Percentiles rank a stretch among this genome's conserved stretches.
Evolutionary conservation across 2,797 vertebrate genomes (phyloP).

Genomic region (Botia kubotai): DNA sequence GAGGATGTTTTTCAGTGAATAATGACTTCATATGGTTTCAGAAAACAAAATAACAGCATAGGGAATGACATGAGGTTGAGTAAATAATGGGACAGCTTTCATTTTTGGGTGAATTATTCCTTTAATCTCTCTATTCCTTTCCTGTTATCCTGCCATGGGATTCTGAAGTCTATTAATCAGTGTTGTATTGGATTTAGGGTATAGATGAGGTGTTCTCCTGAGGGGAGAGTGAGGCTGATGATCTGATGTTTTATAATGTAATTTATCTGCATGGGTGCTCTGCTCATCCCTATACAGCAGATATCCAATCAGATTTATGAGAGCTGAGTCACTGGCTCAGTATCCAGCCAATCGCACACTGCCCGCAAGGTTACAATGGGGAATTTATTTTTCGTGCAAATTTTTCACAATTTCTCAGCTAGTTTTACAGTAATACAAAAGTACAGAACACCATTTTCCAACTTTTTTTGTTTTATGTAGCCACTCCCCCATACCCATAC

Average conservation of each 20-base stretch:
- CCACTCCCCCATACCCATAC: no score
- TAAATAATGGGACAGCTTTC: neutral
- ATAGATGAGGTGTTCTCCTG: slow-evolving; percentile 12
- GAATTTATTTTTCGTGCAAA: neutral
- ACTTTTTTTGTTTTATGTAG: neutral
- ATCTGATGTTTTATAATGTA: slow-evolving; percentile 45
- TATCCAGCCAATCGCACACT: slow-evolving; percentile 9
- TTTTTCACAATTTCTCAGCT: neutral
- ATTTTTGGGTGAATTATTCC: neutral
- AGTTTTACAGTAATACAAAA: slow-evolving; percentile 6
- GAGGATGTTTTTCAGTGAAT: no score
- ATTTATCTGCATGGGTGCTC: slow-evolving; percentile 25
- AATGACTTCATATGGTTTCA: no score
- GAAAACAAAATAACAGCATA: no score
- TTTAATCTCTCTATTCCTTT: slow-evolving; percentile 8
- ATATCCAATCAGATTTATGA: slow-evolving; percentile 45
- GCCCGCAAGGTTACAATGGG: slow-evolving; percentile 23
- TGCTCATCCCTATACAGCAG: slow-evolving; percentile 21
- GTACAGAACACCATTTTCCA: neutral
- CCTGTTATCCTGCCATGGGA: neutral
- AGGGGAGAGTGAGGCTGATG: slow-evolving; percentile 18
- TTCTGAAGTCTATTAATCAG: neutral
- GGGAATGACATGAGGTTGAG: no score
- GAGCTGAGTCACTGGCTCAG: slow-evolving; percentile 23
- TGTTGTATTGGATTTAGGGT: slow-evolving; percentile 25